Percentiles rank a stretch among this genome's conserved stretches.
Conservation (phyloP, 1,140 invertebrate genomes). For the Pseudomyrmex sp. region DNA sequence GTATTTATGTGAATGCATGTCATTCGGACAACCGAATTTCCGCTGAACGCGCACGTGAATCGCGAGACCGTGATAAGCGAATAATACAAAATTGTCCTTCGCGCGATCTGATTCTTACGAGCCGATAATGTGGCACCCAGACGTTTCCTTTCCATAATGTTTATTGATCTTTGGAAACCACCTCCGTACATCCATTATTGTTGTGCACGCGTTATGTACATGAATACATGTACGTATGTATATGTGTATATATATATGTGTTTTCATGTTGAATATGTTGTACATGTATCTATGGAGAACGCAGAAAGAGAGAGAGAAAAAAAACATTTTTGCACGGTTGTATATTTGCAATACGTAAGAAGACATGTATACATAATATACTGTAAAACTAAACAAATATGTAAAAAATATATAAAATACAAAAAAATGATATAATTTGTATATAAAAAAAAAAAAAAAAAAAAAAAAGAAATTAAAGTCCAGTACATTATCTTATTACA, state of each 20-base stretch:
- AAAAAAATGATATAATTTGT: neutral
- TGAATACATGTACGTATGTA: neutral
- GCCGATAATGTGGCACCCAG: neutral
- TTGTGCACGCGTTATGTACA: neutral
- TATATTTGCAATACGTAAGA: constrained; percentile 12
- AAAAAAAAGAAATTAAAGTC: neutral
- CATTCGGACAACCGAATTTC: neutral
- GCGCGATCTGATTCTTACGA: neutral
- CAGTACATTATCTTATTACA: too few species aligned
- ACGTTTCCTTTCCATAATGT: neutral
- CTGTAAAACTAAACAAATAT: too few species aligned
- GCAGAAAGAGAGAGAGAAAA: neutral
- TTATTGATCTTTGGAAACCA: neutral
- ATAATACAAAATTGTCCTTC: neutral
- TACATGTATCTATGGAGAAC: neutral
- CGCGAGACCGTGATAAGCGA: neutral
- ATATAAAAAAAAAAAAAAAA: neutral
- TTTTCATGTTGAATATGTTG: too few species aligned
- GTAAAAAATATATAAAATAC: neutral
- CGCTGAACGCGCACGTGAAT: neutral
- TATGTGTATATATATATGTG: neutral
- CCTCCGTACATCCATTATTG: neutral
- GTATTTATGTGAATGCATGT: constrained; percentile 47
- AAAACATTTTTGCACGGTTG: neutral
- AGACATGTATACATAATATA: too few species aligned